phyloP scores from a whole-genome alignment of 2,888 invertebrate species.

The Chrysodeixis includens region DNA sequence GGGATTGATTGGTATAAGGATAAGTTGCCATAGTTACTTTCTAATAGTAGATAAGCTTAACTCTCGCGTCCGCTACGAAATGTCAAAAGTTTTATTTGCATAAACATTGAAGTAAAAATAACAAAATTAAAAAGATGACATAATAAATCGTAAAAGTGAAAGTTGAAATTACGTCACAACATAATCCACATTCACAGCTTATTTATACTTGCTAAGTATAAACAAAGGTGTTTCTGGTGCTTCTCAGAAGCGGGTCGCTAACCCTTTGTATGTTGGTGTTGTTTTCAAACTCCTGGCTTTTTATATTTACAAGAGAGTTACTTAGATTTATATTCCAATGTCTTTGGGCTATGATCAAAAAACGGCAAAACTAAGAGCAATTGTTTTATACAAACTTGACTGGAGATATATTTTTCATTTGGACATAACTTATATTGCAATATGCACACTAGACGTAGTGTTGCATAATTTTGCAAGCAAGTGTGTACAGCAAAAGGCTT shows the following conservation, averaged over 20 bases:
- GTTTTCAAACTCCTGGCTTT: constrained; percentile 24
- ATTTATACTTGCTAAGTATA: not conserved
- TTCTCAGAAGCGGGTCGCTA: constrained; percentile 30
- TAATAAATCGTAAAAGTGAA: not conserved
- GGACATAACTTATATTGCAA: too few species aligned
- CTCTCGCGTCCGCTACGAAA: not conserved
- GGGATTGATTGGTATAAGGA: not conserved
- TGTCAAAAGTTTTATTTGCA: not conserved
- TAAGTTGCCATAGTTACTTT: not conserved
- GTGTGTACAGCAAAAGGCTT: constrained; percentile 19
- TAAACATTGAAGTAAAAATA: not conserved
- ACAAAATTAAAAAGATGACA: not conserved
- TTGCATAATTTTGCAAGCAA: constrained; percentile 31
- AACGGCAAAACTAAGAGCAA: not conserved
- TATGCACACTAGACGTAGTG: too few species aligned
- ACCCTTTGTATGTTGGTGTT: constrained; percentile 46
- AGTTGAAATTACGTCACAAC: constrained; percentile 14
- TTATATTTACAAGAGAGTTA: not conserved
- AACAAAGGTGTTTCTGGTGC: constrained; percentile 40
- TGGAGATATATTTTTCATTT: too few species aligned
- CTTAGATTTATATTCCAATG: constrained; percentile 33
- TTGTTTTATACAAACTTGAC: too few species aligned
- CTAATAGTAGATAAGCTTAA: not conserved
- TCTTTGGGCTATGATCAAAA: not conserved
- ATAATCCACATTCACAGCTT: not conserved